Conservation (phyloP, 2,888 invertebrate species). For the Cataglyphis albicans region DNA sequence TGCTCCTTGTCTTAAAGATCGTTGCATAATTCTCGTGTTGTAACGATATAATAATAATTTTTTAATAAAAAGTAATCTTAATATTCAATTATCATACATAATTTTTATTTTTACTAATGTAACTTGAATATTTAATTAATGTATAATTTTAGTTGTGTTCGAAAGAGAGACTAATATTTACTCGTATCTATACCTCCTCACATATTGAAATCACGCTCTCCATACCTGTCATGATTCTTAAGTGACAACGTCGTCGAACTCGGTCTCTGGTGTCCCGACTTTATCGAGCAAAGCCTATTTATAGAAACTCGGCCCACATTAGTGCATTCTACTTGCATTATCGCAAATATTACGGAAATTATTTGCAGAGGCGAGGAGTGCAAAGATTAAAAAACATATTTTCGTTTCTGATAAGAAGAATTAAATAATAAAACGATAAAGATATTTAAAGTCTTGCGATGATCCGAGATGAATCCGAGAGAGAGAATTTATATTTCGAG, state of each 20-base stretch:
- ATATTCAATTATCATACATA: neutral
- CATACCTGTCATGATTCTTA: conserved; percentile 9
- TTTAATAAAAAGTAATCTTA: neutral
- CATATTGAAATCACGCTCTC: conserved; percentile 9
- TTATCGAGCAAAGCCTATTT: conserved; percentile 45
- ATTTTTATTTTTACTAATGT: neutral
- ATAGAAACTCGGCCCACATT: conserved; percentile 46
- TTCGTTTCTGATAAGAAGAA: conserved; percentile 27
- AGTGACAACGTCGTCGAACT: conserved; percentile 19
- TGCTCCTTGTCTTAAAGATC: neutral
- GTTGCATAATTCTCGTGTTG: neutral
- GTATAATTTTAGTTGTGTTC: neutral
- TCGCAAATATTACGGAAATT: conserved; percentile 27
- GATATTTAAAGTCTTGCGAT: neutral
- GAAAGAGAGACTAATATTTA: neutral
- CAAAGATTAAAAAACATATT: neutral
- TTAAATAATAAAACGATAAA: neutral
- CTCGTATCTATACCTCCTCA: no score
- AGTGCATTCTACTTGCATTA: conserved; percentile 22
- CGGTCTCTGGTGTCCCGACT: conserved; percentile 4
- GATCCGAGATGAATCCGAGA: conserved; percentile 25
- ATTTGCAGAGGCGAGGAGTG: neutral
- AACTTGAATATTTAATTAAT: neutral
- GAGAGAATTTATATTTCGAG: neutral
- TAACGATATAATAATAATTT: neutral